Conservation (phyloP, 2,113 vertebrate genomes). For the Pteruthius melanotis region DNA sequence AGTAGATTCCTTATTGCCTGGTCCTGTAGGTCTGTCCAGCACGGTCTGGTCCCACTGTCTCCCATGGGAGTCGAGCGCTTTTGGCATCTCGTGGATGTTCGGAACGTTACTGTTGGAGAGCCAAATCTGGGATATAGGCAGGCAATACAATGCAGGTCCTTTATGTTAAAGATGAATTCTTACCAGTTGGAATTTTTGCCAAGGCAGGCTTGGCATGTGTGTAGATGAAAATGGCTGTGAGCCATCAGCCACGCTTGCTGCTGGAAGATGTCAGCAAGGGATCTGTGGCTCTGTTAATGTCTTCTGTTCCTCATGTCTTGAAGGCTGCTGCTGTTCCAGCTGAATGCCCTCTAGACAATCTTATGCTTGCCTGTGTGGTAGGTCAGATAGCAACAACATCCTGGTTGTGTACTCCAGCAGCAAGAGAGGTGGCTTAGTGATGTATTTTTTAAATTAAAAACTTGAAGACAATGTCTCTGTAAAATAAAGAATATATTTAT, state of each 20-base stretch:
- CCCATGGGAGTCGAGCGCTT: not conserved
- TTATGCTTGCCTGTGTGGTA: constrained; percentile 59
- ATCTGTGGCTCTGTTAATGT: constrained; percentile 6
- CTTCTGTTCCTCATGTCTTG: constrained; percentile 9
- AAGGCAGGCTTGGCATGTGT: constrained; percentile 58
- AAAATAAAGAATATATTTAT: constrained; percentile 80
- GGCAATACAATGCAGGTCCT: constrained; percentile 59
- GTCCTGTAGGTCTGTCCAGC: constrained; percentile 54
- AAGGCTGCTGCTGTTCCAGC: constrained; percentile 49
- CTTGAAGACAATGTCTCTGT: constrained; percentile 78
- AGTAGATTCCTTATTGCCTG: constrained; percentile 43
- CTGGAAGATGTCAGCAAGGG: constrained; percentile 41
- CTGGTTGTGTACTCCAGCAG: constrained; percentile 60
- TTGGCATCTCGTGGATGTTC: not conserved
- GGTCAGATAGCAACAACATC: constrained; percentile 38
- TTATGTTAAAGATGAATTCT: constrained; percentile 64
- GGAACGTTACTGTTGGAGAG: not conserved
- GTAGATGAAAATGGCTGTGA: constrained; percentile 58
- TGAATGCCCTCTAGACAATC: constrained; percentile 49
- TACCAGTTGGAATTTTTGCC: constrained; percentile 62
- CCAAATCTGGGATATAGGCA: constrained; percentile 17
- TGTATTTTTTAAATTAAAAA: constrained; percentile 79
- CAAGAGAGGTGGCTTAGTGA: constrained; percentile 66
- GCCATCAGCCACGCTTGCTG: constrained; percentile 40
- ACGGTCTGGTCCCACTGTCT: not conserved